Conservation (phyloP, 2,113 vertebrate species). For the Chaetops frenatus region DNA sequence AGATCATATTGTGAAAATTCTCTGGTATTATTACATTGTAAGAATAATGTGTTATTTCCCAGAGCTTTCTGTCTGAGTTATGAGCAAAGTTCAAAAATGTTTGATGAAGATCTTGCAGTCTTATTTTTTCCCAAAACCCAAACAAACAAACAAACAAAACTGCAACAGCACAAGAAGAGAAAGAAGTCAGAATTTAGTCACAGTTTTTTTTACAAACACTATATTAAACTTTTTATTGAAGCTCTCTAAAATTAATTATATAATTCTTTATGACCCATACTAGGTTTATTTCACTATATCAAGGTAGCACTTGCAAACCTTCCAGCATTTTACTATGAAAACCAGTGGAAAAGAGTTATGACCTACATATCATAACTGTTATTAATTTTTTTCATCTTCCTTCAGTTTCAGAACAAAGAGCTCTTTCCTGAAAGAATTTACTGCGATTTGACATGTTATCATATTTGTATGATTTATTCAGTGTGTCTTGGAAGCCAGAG, state of each 20-base stretch:
- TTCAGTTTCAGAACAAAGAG: constrained; percentile 13
- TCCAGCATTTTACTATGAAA: background rate
- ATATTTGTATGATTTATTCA: constrained; percentile 13
- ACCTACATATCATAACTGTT: background rate
- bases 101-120: background rate
- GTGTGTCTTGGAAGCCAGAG: background rate
- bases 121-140: background rate
- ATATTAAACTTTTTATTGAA: background rate
- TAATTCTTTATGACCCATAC: background rate
- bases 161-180: background rate
- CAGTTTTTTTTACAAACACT: background rate
- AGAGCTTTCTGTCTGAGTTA: background rate
- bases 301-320: background rate
- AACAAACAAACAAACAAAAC: background rate
- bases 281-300: background rate
- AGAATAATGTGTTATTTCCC: background rate
- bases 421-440: background rate
- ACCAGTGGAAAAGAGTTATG: background rate
- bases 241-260: background rate
- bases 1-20: background rate
- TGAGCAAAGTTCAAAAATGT: background rate
- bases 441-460: background rate
- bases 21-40: background rate
- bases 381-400: background rate
- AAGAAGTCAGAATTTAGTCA: background rate